A percentile compares a stretch with the other conserved stretches of the same genome.
Evolutionary conservation across 2,888 invertebrate genomes (phyloP).

Genomic region (Gandaritis pyraliata): DNA sequence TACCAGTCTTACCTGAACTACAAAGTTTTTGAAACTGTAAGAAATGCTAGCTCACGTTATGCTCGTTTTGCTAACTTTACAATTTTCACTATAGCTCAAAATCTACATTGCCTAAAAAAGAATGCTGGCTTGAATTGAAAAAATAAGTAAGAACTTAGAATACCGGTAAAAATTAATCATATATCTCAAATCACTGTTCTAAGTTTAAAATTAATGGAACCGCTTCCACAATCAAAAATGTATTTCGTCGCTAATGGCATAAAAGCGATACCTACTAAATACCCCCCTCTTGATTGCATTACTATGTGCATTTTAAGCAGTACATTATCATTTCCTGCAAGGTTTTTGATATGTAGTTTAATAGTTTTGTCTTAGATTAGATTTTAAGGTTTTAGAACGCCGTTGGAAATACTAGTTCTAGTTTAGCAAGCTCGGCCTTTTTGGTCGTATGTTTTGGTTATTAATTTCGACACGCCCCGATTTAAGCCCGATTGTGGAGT

Average conservation of each 20-base stretch:
- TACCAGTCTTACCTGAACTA: no score
- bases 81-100: no score
- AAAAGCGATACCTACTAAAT: slow-evolving; percentile 10
- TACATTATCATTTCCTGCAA: slow-evolving; percentile 26
- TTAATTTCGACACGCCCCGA: slow-evolving; percentile 64
- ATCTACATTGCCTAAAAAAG: no score
- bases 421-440: slow-evolving; percentile 47
- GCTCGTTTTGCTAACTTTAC: no score
- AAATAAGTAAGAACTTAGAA: no score
- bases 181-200: no score
- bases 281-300: slow-evolving; percentile 32
- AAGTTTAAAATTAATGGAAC: no score
- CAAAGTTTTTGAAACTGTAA: no score
- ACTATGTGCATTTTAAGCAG: slow-evolving; percentile 34
- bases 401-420: slow-evolving; percentile 43
- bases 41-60: no score
- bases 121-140: no score
- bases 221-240: background rate
- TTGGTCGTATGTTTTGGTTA: slow-evolving; percentile 60
- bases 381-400: slow-evolving; percentile 22
- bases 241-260: slow-evolving; percentile 3
- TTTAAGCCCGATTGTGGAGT: slow-evolving; percentile 60
- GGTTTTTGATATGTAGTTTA: slow-evolving; percentile 30
- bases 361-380: slow-evolving; percentile 31
- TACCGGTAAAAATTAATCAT: no score